These are phyloP conservation scores for Brachystomella parvula DNA, from an alignment of 1,140 invertebrate species.

Conservation along the genomic window DNA sequence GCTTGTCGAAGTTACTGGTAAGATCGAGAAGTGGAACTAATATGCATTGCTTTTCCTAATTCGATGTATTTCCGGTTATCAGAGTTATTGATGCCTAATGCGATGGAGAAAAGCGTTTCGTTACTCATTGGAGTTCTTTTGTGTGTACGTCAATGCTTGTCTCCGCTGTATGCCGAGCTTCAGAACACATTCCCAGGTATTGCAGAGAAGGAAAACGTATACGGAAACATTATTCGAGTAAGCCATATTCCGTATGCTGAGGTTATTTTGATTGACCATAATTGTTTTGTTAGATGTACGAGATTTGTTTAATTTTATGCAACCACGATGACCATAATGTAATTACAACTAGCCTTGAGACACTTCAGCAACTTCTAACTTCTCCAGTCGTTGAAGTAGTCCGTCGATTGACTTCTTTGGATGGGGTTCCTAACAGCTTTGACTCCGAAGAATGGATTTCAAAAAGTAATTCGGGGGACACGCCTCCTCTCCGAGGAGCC, in stretches of 20 bases:
- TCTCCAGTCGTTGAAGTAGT: conserved; percentile 55
- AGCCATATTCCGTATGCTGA: not conserved
- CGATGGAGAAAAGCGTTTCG: conserved; percentile 34
- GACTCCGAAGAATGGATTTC: conserved; percentile 40
- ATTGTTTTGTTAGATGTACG: conserved; percentile 57
- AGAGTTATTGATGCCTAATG: conserved; percentile 40
- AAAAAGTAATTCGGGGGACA: not conserved
- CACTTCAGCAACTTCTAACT: conserved; percentile 62
- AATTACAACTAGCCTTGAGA: conserved; percentile 73
- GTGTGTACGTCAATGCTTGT: conserved; percentile 31
- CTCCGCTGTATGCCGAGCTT: conserved; percentile 4
- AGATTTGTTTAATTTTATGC: conserved; percentile 66
- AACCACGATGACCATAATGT: conserved; percentile 70
- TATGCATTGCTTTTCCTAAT: conserved; percentile 38
- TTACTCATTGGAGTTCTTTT: conserved; percentile 29
- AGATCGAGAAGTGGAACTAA: too few species aligned
- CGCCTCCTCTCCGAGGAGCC: not conserved
- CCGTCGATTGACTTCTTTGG: conserved; percentile 50
- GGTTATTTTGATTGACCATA: conserved; percentile 12
- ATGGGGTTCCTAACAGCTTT: conserved; percentile 48
- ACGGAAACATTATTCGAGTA: conserved; percentile 23
- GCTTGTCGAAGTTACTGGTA: conserved; percentile 46
- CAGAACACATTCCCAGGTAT: conserved; percentile 8
- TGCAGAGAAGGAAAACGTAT: conserved; percentile 7
- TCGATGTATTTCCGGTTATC: conserved; percentile 37